Evolutionary conservation across 2,888 invertebrate genomes (phyloP), one percentile per base, ranked within the genome.

Genomic region (Odontocolon sp.): DNA sequence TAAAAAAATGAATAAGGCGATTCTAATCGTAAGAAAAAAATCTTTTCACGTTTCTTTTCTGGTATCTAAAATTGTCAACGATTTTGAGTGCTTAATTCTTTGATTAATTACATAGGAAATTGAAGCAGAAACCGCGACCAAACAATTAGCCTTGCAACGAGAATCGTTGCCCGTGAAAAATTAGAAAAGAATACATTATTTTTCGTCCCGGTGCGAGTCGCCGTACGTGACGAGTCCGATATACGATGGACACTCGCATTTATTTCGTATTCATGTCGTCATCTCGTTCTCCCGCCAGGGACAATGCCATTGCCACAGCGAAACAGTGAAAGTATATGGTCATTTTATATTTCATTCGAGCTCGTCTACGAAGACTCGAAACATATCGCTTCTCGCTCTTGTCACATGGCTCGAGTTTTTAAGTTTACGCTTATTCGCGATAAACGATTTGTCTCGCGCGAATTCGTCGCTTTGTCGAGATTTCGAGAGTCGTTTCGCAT

Each of bases 271-370:
- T 85, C 87, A 79, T 81, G 83, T 81, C 84, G 84, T 84, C 84
- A 86, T 85, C 78, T 77, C 77, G 75, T 67, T 77, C 81, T 77
- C 80, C 79, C 77, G 79, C 82, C 87, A 87, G 87, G 87, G 88
- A 87, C 89, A 89, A 90, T 90, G 87, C 88, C 89, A 88, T 90
- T 89, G 89, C 89, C 89, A 89, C 87, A 87, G 85, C 73, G 86
- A 89, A 87, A 85, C 87, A 88, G 89, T 89, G 89, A 90, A 89
- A 90, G 89, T 89, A 86, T 54, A 78, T 85, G 86, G 85, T 85
- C 87, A 88, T 87, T 88, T 89, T 82, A 84, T 85, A 14, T 52
- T 26, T 26, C 9, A 23, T 11, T 11, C 11, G 11, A 11, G n/a
- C 5, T n/a, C n/a, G n/a, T n/a, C n/a, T n/a, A n/a, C n/a, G n/a